Conservation (phyloP, 2,888 invertebrate species). For the Trisateles emortualis region DNA sequence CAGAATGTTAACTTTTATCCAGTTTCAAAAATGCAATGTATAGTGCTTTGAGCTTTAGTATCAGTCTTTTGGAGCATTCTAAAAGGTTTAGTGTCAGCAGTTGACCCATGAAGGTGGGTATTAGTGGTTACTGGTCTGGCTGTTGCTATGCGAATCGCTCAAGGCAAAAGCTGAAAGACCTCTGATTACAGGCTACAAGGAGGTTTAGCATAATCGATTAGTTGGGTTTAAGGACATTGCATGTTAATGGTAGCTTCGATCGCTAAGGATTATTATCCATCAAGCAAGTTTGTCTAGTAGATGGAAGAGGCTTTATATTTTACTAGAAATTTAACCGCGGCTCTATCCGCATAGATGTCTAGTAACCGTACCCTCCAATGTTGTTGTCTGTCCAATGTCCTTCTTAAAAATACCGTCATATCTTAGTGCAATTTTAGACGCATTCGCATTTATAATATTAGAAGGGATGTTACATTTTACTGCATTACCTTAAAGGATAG, state of each 20-base stretch:
- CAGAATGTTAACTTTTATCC: neutral
- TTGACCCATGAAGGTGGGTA: neutral
- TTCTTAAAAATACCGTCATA: too few relatives aligned
- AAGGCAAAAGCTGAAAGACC: neutral
- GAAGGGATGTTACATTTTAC: too few relatives aligned
- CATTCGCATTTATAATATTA: too few relatives aligned
- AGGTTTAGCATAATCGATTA: slow-evolving; percentile 2
- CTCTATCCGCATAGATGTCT: too few relatives aligned
- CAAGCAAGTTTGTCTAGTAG: neutral
- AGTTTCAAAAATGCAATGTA: slow-evolving; percentile 17
- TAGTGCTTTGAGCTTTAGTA: neutral
- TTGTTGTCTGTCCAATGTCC: too few relatives aligned
- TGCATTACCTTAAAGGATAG: too few relatives aligned
- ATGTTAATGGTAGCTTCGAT: neutral
- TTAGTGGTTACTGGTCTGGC: neutral
- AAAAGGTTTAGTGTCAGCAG: neutral
- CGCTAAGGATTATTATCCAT: neutral
- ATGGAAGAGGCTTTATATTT: too few relatives aligned
- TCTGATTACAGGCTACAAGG: neutral
- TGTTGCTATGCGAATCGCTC: neutral
- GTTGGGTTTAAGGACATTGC: neutral
- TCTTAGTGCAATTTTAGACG: too few relatives aligned
- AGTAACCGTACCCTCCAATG: too few relatives aligned
- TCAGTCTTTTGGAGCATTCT: neutral
- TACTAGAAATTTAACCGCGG: too few relatives aligned